Evolutionary conservation across 2,113 vertebrate genomes (phyloP), one percentile per base, ranked within the genome.

Genomic region (Pelecanoides urinatrix): DNA sequence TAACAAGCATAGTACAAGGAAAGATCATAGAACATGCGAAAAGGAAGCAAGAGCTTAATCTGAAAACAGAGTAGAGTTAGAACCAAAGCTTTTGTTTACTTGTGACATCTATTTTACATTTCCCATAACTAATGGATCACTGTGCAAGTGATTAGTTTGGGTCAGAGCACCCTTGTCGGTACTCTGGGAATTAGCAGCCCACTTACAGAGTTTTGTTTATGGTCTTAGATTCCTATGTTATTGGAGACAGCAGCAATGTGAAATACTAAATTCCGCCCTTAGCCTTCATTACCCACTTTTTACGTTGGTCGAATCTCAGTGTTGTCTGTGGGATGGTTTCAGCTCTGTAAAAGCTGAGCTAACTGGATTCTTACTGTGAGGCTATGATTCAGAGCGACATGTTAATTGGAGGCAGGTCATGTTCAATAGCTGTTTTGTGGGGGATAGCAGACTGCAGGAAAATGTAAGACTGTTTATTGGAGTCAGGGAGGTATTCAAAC

Each of bases 321-420:
- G 63, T 58, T 86, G 40, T 34, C 81, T 96, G 94, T 81, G 56
- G 83, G 85, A 93, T 70, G 55, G 62, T 20, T 92, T 94, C 67
- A 92, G 53, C 49, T 62, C n/a, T 26, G 15, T 85, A 42, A n/a
- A 92, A 89, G 29, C 55, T 63, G 83, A 82, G 70, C 49, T 94
- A 44, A n/a, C 10, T 53, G 74, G 58, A 10, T 42, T 78, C 72
- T 80, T 40, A 5, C 61, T 36, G 73, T 66, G 55, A 95, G 38
- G 45, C 13, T 65, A 21, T 75, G 50, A 76, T 50, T 73, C 62
- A 77, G 72, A 83, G 78, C 2, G 13, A 78, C 53, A 38, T 25
- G 25, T 70, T 92, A 47, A 85, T 86, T 95, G 63, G 68, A 93
- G 90, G 89, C 94, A 96, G 87, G 74, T 92, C 85, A 45, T 92